phyloP scores from a whole-genome alignment of 2,113 vertebrate genomes.

The Vidua chalybeata region DNA sequence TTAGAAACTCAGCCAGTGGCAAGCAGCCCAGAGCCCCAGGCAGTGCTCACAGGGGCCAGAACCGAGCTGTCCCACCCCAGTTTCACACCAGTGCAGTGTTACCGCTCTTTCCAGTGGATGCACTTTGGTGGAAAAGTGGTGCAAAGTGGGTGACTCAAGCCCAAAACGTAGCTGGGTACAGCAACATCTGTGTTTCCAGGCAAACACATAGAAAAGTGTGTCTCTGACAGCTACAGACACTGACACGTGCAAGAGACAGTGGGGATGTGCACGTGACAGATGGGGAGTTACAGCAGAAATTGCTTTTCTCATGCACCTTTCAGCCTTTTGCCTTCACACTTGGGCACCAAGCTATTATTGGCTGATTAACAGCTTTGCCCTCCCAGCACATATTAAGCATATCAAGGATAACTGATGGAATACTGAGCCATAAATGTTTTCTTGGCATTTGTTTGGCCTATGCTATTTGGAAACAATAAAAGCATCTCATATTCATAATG shows the following conservation, averaged over 20 bases:
- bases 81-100: neutral
- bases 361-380: constrained; percentile 15
- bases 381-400: neutral
- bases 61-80: fast-evolving
- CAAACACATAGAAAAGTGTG: neutral
- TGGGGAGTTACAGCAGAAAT: neutral
- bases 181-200: neutral
- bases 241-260: neutral
- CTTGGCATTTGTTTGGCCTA: constrained; percentile 6
- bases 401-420: constrained; percentile 36
- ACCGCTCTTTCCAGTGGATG: neutral
- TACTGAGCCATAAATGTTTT: constrained; percentile 22
- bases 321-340: neutral
- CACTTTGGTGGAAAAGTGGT: neutral
- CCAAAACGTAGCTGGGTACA: neutral
- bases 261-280: neutral
- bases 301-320: neutral
- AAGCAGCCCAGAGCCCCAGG: neutral
- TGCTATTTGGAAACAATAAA: constrained; percentile 52
- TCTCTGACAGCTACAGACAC: neutral
- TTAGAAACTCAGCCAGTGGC: neutral
- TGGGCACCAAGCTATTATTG: neutral
- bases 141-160: neutral
- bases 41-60: neutral
- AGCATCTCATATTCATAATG: constrained; percentile 37